These are phyloP conservation scores for Clivina fossor DNA, from an alignment of 2,888 invertebrate species.

Conservation along the genomic window DNA sequence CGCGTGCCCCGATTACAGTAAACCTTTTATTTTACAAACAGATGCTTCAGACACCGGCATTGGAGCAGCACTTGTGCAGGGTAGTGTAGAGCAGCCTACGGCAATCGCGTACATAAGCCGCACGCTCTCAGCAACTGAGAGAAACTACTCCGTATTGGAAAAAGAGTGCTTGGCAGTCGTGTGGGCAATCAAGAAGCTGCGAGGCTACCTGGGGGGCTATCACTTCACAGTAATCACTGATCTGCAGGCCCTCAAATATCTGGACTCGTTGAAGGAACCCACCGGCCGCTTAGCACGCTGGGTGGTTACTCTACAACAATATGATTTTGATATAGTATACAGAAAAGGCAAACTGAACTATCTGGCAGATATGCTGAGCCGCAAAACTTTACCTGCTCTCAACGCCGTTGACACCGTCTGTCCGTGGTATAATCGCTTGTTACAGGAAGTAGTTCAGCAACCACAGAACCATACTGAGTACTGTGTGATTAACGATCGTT, in stretches of 20 bases:
- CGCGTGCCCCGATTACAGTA: constrained; percentile 1
- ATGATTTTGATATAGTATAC: constrained; percentile 3
- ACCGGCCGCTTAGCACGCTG: background rate
- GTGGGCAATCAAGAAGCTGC: constrained; percentile 31
- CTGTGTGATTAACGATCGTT: too few relatives aligned
- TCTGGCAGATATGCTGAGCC: constrained; percentile 27
- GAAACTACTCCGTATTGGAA: constrained; percentile 21
- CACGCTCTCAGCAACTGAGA: constrained; percentile 5
- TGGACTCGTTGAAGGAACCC: background rate
- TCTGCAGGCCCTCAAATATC: background rate
- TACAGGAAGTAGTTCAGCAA: constrained; percentile 2
- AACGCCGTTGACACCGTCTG: background rate
- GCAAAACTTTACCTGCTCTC: constrained; percentile 2
- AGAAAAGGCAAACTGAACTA: constrained; percentile 1
- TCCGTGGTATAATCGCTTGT: background rate
- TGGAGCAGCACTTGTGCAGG: background rate
- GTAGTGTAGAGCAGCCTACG: background rate
- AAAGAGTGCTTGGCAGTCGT: constrained; percentile 31
- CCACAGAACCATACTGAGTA: too few relatives aligned
- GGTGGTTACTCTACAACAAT: constrained; percentile 4
- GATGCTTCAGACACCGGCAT: constrained; percentile 4
- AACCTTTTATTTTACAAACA: constrained; percentile 20
- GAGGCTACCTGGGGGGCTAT: constrained; percentile 32
- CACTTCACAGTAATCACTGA: constrained; percentile 29
- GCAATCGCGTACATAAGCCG: background rate